Percentiles rank a stretch among this genome's conserved stretches.
These are phyloP conservation scores for Nephrotoma guestfalica DNA, from an alignment of 2,888 invertebrate species.

Conservation along the genomic window DNA sequence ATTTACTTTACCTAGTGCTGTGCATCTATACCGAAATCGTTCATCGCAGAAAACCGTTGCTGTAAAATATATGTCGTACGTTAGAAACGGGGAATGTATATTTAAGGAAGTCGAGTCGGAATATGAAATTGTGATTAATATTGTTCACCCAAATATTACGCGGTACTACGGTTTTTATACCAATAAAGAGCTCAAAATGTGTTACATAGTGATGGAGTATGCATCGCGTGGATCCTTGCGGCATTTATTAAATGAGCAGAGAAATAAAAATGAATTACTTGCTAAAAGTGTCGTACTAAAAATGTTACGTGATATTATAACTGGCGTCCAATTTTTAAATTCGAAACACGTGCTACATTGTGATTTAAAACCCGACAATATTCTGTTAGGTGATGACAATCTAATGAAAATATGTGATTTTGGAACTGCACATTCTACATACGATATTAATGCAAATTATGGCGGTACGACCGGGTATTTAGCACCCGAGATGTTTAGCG, in stretches of 20 bases:
- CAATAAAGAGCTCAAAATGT: slow-evolving; percentile 16
- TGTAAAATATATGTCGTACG: neutral
- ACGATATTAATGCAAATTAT: slow-evolving; percentile 16
- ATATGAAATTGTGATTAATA: slow-evolving; percentile 27
- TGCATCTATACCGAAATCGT: neutral
- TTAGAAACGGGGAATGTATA: neutral
- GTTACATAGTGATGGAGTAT: slow-evolving; percentile 30
- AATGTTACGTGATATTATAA: slow-evolving; percentile 28
- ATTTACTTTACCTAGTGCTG: neutral
- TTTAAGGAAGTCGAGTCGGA: neutral
- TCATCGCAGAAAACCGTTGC: neutral
- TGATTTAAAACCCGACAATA: slow-evolving; percentile 14
- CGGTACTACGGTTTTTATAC: slow-evolving; percentile 23
- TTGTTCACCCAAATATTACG: slow-evolving; percentile 27
- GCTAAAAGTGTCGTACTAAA: neutral
- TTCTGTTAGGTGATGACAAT: slow-evolving; percentile 9
- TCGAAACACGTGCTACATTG: slow-evolving; percentile 20
- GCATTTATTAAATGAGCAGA: slow-evolving; percentile 15
- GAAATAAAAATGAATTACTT: neutral
- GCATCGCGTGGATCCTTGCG: slow-evolving; percentile 25
- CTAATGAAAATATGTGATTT: slow-evolving; percentile 14
- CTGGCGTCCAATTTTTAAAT: slow-evolving; percentile 29
- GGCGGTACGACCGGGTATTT: slow-evolving; percentile 46
- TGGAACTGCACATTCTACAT: slow-evolving; percentile 14
- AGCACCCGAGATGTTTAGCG: slow-evolving; percentile 48